Evolutionary conservation across 1,140 invertebrate species (phyloP).

Genomic region (Zaprionus ghesquierei): DNA sequence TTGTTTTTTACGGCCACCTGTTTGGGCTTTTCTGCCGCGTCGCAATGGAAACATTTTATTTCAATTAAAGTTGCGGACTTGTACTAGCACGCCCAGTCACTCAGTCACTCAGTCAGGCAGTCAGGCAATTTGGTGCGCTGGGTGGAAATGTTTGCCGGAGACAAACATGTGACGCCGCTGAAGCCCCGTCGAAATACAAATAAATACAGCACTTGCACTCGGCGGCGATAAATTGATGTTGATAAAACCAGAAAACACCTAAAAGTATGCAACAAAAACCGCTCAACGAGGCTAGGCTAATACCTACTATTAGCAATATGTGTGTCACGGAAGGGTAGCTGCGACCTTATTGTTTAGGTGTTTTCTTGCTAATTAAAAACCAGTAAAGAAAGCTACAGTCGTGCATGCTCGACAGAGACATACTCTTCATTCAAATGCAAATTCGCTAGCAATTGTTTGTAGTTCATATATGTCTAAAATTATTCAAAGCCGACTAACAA

Average conservation of each 20-base stretch:
- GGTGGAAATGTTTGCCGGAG: slow-evolving; percentile 47
- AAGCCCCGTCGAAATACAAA: slow-evolving; percentile 17
- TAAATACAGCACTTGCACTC: slow-evolving; percentile 14
- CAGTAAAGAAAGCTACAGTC: background rate
- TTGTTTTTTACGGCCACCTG: slow-evolving; percentile 13
- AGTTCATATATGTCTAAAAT: too few species aligned
- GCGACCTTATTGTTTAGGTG: background rate
- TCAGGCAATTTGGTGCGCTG: slow-evolving; percentile 31
- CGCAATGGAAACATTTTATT: slow-evolving; percentile 60
- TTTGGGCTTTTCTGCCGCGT: slow-evolving; percentile 11
- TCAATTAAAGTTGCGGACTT: slow-evolving; percentile 66
- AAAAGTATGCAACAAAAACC: slow-evolving; percentile 43
- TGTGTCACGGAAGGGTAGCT: background rate
- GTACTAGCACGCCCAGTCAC: slow-evolving; percentile 21
- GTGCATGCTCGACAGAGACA: too few species aligned
- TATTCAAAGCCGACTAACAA: too few species aligned
- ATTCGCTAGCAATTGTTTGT: too few species aligned
- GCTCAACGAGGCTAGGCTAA: background rate
- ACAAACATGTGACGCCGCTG: slow-evolving; percentile 44
- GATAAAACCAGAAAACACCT: slow-evolving; percentile 49
- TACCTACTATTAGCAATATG: background rate
- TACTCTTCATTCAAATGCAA: too few species aligned
- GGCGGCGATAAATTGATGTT: slow-evolving; percentile 48
- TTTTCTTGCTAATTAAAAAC: background rate
- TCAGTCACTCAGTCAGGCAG: background rate